Percentiles rank a stretch among this genome's conserved stretches.
phyloP scores from a whole-genome alignment of 1,140 invertebrate species.

The Macrobrachium rosenbergii region DNA sequence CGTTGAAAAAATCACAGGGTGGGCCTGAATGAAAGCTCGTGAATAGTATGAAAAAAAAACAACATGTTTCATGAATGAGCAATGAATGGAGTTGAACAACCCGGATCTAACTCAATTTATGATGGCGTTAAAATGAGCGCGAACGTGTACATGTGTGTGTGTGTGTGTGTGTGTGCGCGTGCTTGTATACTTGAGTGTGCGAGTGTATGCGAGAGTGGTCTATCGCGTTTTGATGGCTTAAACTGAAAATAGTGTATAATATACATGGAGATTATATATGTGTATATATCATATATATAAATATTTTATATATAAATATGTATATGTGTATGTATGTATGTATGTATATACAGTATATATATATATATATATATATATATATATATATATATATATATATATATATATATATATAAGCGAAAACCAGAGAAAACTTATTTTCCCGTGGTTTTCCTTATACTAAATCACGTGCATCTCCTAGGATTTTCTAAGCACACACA shows the following conservation, averaged over 20 bases:
- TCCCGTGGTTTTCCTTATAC: neutral
- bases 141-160: neutral
- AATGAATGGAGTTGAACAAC: too few relatives aligned
- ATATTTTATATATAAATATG: neutral
- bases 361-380: slow-evolving; percentile 19
- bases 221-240: too few relatives aligned
- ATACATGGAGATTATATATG: too few relatives aligned
- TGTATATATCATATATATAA: neutral
- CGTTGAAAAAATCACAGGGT: too few relatives aligned
- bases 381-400: slow-evolving; percentile 22
- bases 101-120: slow-evolving; percentile 8
- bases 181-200: too few relatives aligned
- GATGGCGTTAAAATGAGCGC: neutral
- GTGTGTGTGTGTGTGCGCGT: neutral
- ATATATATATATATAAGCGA: neutral
- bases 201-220: neutral
- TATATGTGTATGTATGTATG: neutral
- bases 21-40: too few relatives aligned
- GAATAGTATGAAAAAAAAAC: too few relatives aligned
- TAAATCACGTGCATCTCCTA: neutral
- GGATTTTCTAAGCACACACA: too few relatives aligned
- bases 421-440: neutral
- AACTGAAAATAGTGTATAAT: too few relatives aligned
- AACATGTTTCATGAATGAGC: too few relatives aligned
- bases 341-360: slow-evolving; percentile 17